These are phyloP conservation scores for Spatulosminthurus flaviceps DNA, from an alignment of 2,888 invertebrate species.

Conservation along the genomic window DNA sequence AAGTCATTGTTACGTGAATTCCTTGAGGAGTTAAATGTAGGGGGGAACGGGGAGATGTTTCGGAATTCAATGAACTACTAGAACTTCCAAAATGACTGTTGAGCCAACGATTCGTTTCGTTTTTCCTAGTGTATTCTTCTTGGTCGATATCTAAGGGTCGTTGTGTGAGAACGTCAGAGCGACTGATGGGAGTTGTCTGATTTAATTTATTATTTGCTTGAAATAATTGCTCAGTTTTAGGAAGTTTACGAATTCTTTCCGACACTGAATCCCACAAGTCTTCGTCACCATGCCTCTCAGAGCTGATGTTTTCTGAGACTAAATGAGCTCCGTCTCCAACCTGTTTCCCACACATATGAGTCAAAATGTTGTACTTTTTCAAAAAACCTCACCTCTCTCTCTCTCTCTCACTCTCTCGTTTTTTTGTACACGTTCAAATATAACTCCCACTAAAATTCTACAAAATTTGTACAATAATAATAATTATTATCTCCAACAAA, in stretches of 20 bases:
- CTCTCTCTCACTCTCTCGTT: no score
- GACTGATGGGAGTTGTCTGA: constrained; percentile 42
- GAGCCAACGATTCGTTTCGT: constrained; percentile 90
- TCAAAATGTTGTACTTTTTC: constrained; percentile 30
- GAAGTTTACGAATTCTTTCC: constrained; percentile 73
- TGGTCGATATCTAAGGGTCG: constrained; percentile 85
- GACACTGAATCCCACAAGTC: constrained; percentile 83
- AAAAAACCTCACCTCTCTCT: no score
- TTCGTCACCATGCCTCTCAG: constrained; percentile 74
- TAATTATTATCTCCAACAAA: no score
- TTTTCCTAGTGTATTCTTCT: constrained; percentile 88
- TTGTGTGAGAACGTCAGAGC: constrained; percentile 77
- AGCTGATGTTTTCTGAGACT: constrained; percentile 83
- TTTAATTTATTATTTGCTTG: constrained; percentile 36
- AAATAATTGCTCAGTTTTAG: constrained; percentile 51
- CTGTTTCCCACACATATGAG: constrained; percentile 51
- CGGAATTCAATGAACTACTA: constrained; percentile 63
- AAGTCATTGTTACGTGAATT: constrained; percentile 64
- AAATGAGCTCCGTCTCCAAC: constrained; percentile 82
- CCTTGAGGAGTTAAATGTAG: constrained; percentile 59
- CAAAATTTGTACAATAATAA: no score
- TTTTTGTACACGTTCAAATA: no score
- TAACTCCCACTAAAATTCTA: no score
- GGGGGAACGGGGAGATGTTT: constrained; percentile 61
- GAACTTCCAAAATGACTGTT: constrained; percentile 83